Base-by-base conservation (phyloP, 2,888 invertebrate species). In the Oxycera nigricornis region DNA sequence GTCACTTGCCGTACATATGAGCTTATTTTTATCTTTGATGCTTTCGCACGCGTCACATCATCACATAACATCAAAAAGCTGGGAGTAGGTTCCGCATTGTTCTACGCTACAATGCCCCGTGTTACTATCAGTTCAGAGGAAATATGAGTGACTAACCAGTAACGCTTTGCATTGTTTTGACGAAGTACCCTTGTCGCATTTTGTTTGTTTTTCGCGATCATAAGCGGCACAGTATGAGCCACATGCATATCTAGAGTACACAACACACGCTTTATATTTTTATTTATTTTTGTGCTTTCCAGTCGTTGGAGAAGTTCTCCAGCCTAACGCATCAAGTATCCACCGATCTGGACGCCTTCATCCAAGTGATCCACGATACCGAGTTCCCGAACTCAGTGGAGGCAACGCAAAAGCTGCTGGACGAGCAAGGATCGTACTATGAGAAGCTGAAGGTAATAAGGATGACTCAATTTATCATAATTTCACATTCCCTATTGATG, bases 221-320 rank as follows among this genome's bases (percentile, higher is more conserved):
- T 17, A 14, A 46, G n/a, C 46, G 2, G 17, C 46, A 11, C 17
- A 46, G 17, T 14, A 11, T 17, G 6, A 6, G 35, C 35, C 6
- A 11, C 17, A 46, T 46, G 46, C 4, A 46, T 46, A 46, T 46
- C n/a, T n/a, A n/a, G n/a, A n/a, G n/a, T n/a, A n/a, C n/a, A n/a
- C n/a, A n/a, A n/a, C n/a, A n/a, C n/a, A n/a, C n/a, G n/a, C n/a
- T n/a, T n/a, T n/a, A n/a, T n/a, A 52, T 11, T 52, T 20, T 1
- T 52, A 9, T 20, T 52, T 11, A 73, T 62, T 76, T 62, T 46
- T 39, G 73, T 78, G 62, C 67, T 76, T 87, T 88, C 62, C 86
- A 97, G 96, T 95, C 94, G 70, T 89, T 98, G 82, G 98, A 98
- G 86, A 95, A 96, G 83, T 97, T 98, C 87, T 96, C 96, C 55